Evolutionary conservation across 2,797 vertebrate species (phyloP).

Genomic region (Poeciliopsis paucimaculata): DNA sequence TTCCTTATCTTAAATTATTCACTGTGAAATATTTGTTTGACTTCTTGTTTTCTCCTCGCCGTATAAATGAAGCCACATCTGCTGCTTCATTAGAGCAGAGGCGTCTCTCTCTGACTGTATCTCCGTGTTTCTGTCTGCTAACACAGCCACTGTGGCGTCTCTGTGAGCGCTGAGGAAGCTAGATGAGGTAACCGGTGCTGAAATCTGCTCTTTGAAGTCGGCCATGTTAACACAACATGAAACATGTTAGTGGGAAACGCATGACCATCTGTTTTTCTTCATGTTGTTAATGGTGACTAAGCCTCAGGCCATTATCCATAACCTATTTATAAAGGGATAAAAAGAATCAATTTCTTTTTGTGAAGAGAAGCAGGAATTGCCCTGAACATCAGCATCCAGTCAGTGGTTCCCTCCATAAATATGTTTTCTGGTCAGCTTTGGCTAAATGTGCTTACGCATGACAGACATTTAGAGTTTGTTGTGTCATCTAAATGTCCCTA

Average conservation of each 20-base stretch:
- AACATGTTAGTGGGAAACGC: background rate
- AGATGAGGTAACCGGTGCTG: background rate
- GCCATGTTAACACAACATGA: slow-evolving; percentile 19
- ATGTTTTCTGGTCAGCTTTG: background rate
- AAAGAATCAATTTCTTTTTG: slow-evolving; percentile 67
- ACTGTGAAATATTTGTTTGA: background rate
- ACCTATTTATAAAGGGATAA: slow-evolving; percentile 53
- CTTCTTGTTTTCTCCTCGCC: background rate
- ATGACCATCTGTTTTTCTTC: background rate
- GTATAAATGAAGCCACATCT: background rate
- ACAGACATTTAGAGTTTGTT: slow-evolving; percentile 24
- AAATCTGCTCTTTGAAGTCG: slow-evolving; percentile 1
- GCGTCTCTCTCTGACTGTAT: background rate
- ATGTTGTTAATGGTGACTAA: slow-evolving; percentile 29
- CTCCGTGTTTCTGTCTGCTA: background rate
- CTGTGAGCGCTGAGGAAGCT: background rate
- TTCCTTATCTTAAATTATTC: background rate
- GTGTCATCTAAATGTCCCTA: slow-evolving; percentile 34
- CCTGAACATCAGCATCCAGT: slow-evolving; percentile 44
- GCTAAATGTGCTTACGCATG: background rate
- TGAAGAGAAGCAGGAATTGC: slow-evolving; percentile 51
- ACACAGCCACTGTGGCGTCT: background rate
- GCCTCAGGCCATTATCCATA: slow-evolving; percentile 65
- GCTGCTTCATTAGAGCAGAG: background rate
- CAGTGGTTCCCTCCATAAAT: slow-evolving; percentile 26